A percentile compares a stretch with the other conserved stretches of the same genome.
These are phyloP conservation scores for Nymphicus hollandicus DNA, from an alignment of 2,113 vertebrate genomes.

Conservation along the genomic window DNA sequence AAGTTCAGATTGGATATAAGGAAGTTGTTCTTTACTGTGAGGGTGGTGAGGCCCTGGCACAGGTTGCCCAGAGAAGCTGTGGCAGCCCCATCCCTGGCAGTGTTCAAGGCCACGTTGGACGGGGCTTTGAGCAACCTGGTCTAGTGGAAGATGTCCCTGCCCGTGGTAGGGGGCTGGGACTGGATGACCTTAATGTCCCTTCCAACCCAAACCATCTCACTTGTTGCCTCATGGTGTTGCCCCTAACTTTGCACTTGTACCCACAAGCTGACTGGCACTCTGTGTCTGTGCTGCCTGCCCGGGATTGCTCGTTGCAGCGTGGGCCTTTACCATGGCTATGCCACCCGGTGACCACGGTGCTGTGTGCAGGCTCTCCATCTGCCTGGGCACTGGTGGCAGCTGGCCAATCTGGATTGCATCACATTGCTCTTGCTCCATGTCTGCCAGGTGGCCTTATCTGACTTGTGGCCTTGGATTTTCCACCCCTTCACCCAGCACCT, in stretches of 20 bases:
- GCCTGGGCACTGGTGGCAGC: not conserved
- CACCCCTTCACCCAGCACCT: not conserved
- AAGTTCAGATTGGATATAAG: not conserved
- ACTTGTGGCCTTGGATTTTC: not conserved
- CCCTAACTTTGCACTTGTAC: not conserved
- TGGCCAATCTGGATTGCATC: not conserved
- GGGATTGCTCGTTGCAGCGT: rapidly evolving
- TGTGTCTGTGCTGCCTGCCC: rapidly evolving
- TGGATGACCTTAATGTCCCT: not conserved
- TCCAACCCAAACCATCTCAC: not conserved
- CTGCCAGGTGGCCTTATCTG: not conserved
- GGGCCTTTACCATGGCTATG: not conserved
- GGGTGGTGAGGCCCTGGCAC: not conserved
- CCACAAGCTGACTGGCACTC: rapidly evolving
- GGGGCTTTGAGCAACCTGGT: not conserved
- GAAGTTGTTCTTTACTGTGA: not conserved
- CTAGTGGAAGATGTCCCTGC: not conserved
- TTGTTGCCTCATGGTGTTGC: rapidly evolving
- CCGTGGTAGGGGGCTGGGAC: not conserved
- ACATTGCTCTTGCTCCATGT: rapidly evolving
- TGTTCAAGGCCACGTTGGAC: not conserved
- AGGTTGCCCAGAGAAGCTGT: not conserved
- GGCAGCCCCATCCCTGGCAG: not conserved
- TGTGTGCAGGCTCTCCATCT: not conserved
- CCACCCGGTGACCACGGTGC: rapidly evolving